A percentile compares a stretch with the other conserved stretches of the same genome.
Conservation (phyloP, 1,140 invertebrate species). For the Akabosia matsudoensis region DNA sequence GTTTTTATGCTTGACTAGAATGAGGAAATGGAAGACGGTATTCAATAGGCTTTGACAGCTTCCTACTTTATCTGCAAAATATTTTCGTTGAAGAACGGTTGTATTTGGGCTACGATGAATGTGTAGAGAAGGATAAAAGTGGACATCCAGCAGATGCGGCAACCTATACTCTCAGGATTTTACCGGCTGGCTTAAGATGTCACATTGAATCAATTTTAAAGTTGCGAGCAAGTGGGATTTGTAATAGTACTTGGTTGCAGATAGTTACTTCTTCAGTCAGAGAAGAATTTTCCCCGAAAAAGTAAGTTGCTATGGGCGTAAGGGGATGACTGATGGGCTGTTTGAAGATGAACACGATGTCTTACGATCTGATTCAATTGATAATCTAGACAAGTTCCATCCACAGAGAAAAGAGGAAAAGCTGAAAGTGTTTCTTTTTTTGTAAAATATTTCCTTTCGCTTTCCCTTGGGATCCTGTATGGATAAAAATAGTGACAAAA, state of each 20-base stretch:
- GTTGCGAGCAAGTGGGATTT: not conserved
- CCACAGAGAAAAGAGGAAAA: not conserved
- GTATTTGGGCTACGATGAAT: not conserved
- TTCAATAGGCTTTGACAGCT: not conserved
- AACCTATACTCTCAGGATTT: too few relatives aligned
- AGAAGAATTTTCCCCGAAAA: not conserved
- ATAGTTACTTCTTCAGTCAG: too few relatives aligned
- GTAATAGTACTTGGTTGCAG: not conserved
- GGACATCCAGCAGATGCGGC: not conserved
- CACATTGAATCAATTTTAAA: constrained; percentile 4
- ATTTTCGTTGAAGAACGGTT: too few relatives aligned
- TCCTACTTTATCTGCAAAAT: not conserved
- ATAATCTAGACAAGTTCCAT: not conserved
- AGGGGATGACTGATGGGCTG: not conserved
- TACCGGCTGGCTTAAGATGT: not conserved
- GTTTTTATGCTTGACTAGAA: too few relatives aligned
- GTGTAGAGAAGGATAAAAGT: not conserved
- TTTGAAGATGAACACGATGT: not conserved
- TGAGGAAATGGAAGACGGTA: too few relatives aligned
- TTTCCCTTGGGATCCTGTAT: not conserved
- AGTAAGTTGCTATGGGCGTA: not conserved
- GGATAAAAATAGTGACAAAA: not conserved
- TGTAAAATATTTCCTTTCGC: not conserved
- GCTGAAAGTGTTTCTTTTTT: not conserved
- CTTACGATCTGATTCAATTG: not conserved